Evolutionary conservation across 2,113 vertebrate genomes (phyloP), one percentile per base, ranked within the genome.

Genomic region (Ramphastos sulfuratus): DNA sequence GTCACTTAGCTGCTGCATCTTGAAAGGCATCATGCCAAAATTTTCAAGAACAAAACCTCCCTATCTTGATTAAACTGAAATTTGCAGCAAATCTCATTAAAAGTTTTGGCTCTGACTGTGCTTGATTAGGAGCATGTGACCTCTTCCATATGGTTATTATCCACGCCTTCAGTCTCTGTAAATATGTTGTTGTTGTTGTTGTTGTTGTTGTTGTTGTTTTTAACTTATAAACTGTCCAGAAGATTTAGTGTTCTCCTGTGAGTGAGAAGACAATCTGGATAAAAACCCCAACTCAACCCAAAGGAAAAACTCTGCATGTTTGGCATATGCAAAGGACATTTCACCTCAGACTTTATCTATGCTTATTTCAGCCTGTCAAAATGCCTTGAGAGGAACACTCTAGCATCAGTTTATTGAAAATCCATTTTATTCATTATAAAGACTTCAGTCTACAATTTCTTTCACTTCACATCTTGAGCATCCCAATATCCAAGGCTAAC

Each of bases 301-400:
- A 42, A 2, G 0, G 9, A 54, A 74, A 21, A 4, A 0, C 33
- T 61, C 15, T 12, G 46, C 1, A 7, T 37, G 75, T 72, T 79
- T 83, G 7, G 16, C 2, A 86, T 37, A 19, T 75, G 63, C 21
- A 60, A 78, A 63, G 9, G 21, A 5, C 27, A 42, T 92, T 90
- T 35, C 30, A 42, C 42, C 50, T 90, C 46, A 27, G 67, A 73
- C 35, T n/a, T 74, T n/a, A 44, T 35, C 52, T 63, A 1, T 61
- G 54, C 50, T 48, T 42, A 93, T 59, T 77, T 81, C n/a, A 89
- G 16, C 15, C 31, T 75, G 21, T 21, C 33, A 81, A 9, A 84
- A 50, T 89, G 88, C 15, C 23, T 19, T 33, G 37, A 50, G 76
- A 63, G 52, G 35, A 82, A 25, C 33, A 24, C 13, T 48, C 31